phyloP scores from a whole-genome alignment of 2,888 invertebrate species.

The Cheilosia vulpina region DNA sequence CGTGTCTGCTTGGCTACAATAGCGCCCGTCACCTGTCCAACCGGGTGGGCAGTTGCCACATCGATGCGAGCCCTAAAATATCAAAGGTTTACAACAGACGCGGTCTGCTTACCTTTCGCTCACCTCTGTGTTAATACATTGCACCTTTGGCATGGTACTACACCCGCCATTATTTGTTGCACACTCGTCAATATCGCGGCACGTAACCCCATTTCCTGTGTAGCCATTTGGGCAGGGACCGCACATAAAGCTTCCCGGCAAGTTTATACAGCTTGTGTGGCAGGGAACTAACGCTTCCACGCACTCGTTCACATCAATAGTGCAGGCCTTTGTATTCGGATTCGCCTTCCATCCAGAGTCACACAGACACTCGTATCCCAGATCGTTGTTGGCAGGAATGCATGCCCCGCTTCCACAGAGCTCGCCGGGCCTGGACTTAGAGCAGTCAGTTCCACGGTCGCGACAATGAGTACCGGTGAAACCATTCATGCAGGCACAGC shows the following conservation, averaged over 20 bases:
- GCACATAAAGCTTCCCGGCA: constrained; percentile 94
- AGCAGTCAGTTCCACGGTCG: constrained; percentile 89
- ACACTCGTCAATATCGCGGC: constrained; percentile 96
- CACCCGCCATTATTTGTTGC: constrained; percentile 93
- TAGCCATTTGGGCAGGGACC: constrained; percentile 94
- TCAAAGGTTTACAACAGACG: not conserved
- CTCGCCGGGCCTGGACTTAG: constrained; percentile 87
- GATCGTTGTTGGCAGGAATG: constrained; percentile 86
- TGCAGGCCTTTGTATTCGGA: constrained; percentile 88
- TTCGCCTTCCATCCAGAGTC: constrained; percentile 93
- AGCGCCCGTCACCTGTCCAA: constrained; percentile 92
- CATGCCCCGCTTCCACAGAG: constrained; percentile 96
- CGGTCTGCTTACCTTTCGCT: not conserved
- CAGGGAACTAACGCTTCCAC: constrained; percentile 88
- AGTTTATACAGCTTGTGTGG: constrained; percentile 93
- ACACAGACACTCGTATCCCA: constrained; percentile 91
- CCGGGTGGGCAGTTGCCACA: constrained; percentile 96
- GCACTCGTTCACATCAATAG: constrained; percentile 95
- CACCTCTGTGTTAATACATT: constrained; percentile 93
- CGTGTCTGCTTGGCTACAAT: constrained; percentile 84
- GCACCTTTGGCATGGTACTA: constrained; percentile 90
- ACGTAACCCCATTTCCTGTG: constrained; percentile 93
- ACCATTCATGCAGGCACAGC: constrained; percentile 90
- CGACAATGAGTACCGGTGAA: constrained; percentile 94
- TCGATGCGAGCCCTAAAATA: constrained; percentile 89